A percentile compares a stretch with the other conserved stretches of the same genome.
These are phyloP conservation scores for Machimus rusticus DNA, from an alignment of 2,888 invertebrate species.

Conservation along the genomic window DNA sequence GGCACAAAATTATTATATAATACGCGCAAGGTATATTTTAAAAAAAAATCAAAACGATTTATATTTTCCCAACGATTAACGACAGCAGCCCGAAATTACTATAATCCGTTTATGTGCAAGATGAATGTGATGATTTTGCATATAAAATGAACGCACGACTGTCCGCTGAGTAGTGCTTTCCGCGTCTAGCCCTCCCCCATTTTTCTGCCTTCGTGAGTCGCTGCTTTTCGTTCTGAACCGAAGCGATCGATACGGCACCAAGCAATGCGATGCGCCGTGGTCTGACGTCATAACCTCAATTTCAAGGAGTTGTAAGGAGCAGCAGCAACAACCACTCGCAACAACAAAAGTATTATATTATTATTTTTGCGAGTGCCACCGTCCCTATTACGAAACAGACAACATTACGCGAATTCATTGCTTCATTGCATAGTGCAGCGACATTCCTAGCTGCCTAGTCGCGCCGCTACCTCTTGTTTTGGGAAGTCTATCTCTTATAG, in stretches of 20 bases:
- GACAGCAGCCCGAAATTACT: neutral
- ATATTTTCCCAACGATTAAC: neutral
- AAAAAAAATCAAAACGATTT: neutral
- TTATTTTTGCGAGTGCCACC: neutral
- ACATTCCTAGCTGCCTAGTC: neutral
- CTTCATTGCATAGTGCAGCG: neutral
- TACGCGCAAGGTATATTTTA: neutral
- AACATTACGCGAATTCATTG: neutral
- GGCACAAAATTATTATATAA: neutral
- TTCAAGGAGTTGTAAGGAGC: neutral
- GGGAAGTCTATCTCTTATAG: neutral
- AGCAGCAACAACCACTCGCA: neutral
- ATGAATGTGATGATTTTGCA: neutral
- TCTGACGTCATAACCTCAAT: conserved; percentile 42
- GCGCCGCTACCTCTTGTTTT: neutral
- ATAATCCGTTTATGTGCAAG: neutral
- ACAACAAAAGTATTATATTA: neutral
- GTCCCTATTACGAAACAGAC: neutral
- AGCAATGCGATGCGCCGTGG: conserved; percentile 29
- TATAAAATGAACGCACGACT: conserved; percentile 5
- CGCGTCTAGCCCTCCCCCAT: conserved; percentile 36
- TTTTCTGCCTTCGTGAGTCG: neutral
- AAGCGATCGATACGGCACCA: conserved; percentile 24
- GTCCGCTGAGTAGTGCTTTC: neutral
- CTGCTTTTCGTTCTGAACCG: neutral